phyloP scores from a whole-genome alignment of 2,888 invertebrate species.

The Ophion costatus region DNA sequence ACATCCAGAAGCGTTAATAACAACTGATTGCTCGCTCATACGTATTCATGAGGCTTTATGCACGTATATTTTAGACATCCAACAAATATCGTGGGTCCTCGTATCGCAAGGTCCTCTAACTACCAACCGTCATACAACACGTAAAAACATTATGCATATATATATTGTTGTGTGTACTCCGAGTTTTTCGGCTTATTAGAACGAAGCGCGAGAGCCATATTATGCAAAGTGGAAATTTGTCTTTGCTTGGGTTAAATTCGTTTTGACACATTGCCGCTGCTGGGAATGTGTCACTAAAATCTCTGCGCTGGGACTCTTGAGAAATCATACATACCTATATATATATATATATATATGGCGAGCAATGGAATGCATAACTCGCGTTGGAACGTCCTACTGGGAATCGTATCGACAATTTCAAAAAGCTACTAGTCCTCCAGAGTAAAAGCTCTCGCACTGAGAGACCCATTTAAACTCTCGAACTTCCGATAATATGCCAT shows the following conservation, averaged over 20 bases:
- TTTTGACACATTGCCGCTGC: conserved; percentile 18
- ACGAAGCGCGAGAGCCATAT: conserved; percentile 23
- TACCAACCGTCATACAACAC: conserved; percentile 20
- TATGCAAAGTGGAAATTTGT: conserved; percentile 39
- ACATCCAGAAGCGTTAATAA: conserved; percentile 58
- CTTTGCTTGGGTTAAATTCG: conserved; percentile 29
- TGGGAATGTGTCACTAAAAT: conserved; percentile 40
- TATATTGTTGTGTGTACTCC: not conserved
- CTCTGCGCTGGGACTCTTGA: conserved; percentile 9
- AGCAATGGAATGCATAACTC: not conserved
- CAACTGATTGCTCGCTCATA: conserved; percentile 66
- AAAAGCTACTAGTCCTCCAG: not conserved
- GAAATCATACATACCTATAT: conserved; percentile 21
- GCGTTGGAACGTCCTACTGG: conserved; percentile 7
- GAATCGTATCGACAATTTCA: conserved; percentile 41
- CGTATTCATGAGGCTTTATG: conserved; percentile 63
- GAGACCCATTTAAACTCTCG: conserved; percentile 39
- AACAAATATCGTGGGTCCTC: conserved; percentile 56
- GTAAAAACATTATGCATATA: not conserved
- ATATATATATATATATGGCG: not conserved
- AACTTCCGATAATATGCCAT: conserved; percentile 46
- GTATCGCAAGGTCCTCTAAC: conserved; percentile 45
- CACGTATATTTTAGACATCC: conserved; percentile 59
- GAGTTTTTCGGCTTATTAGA: conserved; percentile 49
- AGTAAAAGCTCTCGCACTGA: conserved; percentile 34